Percentiles rank a stretch among this genome's conserved stretches.
These are phyloP conservation scores for Cosmia pyralina DNA, from an alignment of 2,888 invertebrate species.

Conservation along the genomic window DNA sequence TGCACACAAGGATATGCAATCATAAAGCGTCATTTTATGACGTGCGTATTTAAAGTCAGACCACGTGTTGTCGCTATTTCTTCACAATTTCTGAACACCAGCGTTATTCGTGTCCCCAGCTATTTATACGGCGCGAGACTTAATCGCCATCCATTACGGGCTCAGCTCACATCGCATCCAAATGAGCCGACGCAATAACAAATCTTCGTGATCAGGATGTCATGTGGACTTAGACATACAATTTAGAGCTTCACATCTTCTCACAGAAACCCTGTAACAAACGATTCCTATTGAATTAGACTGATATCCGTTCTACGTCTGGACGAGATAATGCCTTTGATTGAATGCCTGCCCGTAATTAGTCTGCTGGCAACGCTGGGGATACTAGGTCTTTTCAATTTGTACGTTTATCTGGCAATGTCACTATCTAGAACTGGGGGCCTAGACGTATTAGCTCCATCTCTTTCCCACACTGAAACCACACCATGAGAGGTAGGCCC, in stretches of 20 bases:
- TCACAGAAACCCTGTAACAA: conserved; percentile 22
- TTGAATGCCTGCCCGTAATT: conserved; percentile 62
- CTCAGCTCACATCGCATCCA: conserved; percentile 74
- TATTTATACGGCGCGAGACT: conserved; percentile 75
- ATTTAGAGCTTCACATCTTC: conserved; percentile 44
- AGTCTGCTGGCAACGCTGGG: conserved; percentile 52
- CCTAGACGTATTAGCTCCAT: no score
- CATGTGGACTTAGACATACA: conserved; percentile 37
- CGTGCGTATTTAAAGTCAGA: conserved; percentile 57
- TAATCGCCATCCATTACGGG: conserved; percentile 76
- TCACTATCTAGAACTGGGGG: conserved; percentile 1
- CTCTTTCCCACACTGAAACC: no score
- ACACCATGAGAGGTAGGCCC: no score
- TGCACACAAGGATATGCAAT: conserved; percentile 17
- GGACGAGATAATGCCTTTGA: conserved; percentile 71
- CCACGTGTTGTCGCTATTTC: conserved; percentile 73
- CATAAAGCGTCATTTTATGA: conserved; percentile 48
- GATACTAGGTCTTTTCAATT: conserved; percentile 44
- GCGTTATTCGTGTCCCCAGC: conserved; percentile 67
- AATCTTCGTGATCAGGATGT: conserved; percentile 61
- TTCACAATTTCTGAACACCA: conserved; percentile 71
- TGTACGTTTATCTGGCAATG: background rate
- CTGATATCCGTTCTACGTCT: conserved; percentile 59
- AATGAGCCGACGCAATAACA: conserved; percentile 72
- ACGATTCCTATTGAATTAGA: conserved; percentile 23